Evolutionary conservation across 2,888 invertebrate genomes (phyloP), one percentile per base, ranked within the genome.

Genomic region (Ophraella communa): DNA sequence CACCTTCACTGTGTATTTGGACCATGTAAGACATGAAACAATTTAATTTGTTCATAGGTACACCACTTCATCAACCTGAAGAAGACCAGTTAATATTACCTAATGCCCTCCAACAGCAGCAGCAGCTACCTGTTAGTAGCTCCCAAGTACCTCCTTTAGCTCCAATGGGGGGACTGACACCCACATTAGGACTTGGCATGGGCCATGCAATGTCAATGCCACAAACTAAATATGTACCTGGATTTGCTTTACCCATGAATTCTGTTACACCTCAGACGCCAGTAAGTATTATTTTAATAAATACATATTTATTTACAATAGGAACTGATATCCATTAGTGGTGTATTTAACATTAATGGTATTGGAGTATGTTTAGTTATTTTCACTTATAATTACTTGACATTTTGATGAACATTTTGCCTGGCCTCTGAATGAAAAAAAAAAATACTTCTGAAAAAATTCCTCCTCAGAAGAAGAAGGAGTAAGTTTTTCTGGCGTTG

Each of bases 71-170:
- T 84, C 94, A 94, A 76, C 93, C 93, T 18, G 94, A 95, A 79
- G 94, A 95, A 78, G 95, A 95, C 81, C 94, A 95, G 80, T 91
- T 93, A 80, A 95, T 95, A 74, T 85, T 94, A 54, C 92, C 94
- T 53, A 92, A 92, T 86, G 92, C 93, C 0, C 85, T 93, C 73
- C 89, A 89, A 73, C 92, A 92, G 76, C 93, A 92, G 72, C 86
- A 85, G 58, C 85, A 85, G 56, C 87, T 88, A 35, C 70, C 72
- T 56, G 67, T 74, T 44, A 66, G 69, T 51, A 69, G 71, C 55
- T 69, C 84, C 81, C 88, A 88, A 73, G 82, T 87, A 70, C 86
- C 87, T 57, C 84, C 88, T 1, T 80, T 88, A 72, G 83, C 85
- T 1, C 85, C 87, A 3, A 82, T 88, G 84, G 85, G 82, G 2